Base-by-base conservation (phyloP, 2,888 invertebrate species). In the Drosophila fulvimacula region DNA sequence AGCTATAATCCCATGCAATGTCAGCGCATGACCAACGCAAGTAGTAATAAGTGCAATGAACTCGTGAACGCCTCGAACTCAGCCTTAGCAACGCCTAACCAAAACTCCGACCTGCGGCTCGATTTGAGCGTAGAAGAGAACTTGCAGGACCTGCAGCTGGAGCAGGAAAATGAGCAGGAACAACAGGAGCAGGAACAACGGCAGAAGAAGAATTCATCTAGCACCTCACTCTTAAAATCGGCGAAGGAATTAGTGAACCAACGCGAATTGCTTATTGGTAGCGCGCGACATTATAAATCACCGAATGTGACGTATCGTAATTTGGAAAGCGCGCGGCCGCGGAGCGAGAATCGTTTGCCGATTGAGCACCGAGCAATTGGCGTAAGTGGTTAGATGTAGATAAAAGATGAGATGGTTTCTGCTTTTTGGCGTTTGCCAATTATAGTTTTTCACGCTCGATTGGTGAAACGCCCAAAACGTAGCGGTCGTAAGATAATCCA, bases 171-270 rank as follows among this genome's bases (percentile, higher is more conserved):
- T 36, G 68, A 41, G n/a, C 46, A 41, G 13, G 48, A 30, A 3
- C 21, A 24, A 9, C 49, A 42, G 13, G 13, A 42, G 13, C 17
- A 44, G 34, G 69, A 39, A 15, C 48, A 42, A 11, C 30, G 38
- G 36, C 46, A 27, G 24, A 39, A 41, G 2, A 15, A 7, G 10
- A 34, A 24, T 6, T 19, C 53, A 17, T 39, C 48, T 9, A 56
- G 44, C 60, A 61, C 53, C 21, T 56, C 66, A 46, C 51, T 75
- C 69, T 46, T 64, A 15, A 90, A 91, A 64, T 77, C 74, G 52
- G 77, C 76, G 48, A 90, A 90, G 65, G 87, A 91, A 64, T 80
- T 81, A 64, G 88, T 82, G 46, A 90, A 91, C 68, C 82, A 86
- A 57, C 82, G 82, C 41, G 89, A 90, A 57, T 70, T 90, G 46